Conservation (phyloP, 2,113 vertebrate species). For the Vidua macroura region DNA sequence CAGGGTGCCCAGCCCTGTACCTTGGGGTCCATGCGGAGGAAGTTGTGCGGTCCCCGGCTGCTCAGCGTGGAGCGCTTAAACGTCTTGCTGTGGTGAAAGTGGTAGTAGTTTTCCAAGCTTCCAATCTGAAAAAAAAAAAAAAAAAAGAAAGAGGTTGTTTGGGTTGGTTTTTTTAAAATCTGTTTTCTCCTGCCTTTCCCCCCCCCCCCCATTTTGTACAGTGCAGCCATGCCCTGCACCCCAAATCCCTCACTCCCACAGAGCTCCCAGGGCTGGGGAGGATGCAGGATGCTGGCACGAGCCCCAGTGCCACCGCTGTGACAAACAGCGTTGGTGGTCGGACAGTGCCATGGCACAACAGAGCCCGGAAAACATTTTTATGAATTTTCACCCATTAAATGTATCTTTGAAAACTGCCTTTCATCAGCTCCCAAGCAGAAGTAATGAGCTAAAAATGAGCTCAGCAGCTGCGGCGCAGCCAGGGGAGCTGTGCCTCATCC, state of each 20-base stretch:
- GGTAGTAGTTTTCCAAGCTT: slow-evolving; percentile 87
- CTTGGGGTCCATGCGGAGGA: slow-evolving; percentile 91
- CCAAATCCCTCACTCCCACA: background rate
- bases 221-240: background rate
- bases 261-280: background rate
- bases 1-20: slow-evolving; percentile 45
- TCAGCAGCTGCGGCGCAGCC: background rate
- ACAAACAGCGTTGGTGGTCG: background rate
- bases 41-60: slow-evolving; percentile 82
- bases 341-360: background rate
- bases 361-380: background rate
- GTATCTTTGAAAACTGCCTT: slow-evolving; percentile 22
- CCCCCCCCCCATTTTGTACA: background rate
- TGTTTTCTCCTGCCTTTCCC: rapidly evolving
- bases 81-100: slow-evolving; percentile 90
- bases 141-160: background rate
- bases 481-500: background rate
- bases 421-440: slow-evolving; percentile 48
- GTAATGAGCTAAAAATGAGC: background rate
- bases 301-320: rapidly evolving
- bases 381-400: slow-evolving; percentile 38
- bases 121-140: slow-evolving; percentile 80
- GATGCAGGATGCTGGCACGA: background rate
- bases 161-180: background rate
- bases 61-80: slow-evolving; percentile 82